phyloP scores from a whole-genome alignment of 2,113 vertebrate species.

The Clupea harengus region DNA sequence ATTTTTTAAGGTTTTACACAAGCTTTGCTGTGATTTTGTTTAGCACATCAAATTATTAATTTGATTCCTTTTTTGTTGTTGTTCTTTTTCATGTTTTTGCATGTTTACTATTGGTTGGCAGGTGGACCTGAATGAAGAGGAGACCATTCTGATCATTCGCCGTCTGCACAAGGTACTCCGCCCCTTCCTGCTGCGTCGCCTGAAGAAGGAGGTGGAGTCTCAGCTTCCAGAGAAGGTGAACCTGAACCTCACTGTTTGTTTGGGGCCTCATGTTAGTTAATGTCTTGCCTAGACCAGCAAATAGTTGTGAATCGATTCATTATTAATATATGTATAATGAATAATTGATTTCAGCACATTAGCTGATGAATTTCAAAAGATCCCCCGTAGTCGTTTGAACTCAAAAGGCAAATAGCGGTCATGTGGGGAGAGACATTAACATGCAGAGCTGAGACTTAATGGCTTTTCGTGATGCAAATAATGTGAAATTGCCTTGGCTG shows the following conservation, averaged over 20 bases:
- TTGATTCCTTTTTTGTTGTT: background rate
- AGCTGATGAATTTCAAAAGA: background rate
- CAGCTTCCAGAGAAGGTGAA: constrained; percentile 96
- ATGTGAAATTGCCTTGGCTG: background rate
- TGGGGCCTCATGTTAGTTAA: background rate
- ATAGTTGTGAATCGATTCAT: background rate
- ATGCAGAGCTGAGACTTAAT: background rate
- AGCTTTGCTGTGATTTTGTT: background rate
- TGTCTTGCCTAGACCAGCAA: background rate
- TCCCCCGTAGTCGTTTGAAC: background rate
- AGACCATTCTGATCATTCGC: constrained; percentile 96
- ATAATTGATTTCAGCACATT: background rate
- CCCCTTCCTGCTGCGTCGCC: constrained; percentile 88
- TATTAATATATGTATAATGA: background rate
- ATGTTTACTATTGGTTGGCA: constrained; percentile 46
- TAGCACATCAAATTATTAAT: background rate
- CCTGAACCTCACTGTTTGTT: background rate
- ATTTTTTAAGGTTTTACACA: too few relatives aligned
- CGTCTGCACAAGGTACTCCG: constrained; percentile 95
- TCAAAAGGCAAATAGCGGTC: background rate
- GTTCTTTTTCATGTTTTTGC: background rate
- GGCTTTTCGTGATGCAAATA: background rate
- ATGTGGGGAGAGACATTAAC: background rate
- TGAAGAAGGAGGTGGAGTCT: constrained; percentile 98
- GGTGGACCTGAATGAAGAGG: constrained; percentile 98